phyloP scores from a whole-genome alignment of 1,140 invertebrate genomes.

The Parapsyche elsis region DNA sequence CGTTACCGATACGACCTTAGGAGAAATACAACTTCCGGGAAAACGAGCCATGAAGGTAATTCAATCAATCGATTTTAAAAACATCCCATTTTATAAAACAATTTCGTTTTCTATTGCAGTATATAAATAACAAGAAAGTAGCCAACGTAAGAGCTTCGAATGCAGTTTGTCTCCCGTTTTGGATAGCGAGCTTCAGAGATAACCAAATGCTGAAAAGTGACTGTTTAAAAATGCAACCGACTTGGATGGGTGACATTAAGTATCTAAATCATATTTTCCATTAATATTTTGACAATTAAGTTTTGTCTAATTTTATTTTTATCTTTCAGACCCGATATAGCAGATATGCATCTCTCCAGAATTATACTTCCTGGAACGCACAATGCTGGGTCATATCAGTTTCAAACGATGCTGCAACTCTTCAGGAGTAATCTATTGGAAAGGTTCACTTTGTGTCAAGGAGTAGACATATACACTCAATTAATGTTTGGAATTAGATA shows the following conservation, averaged over 20 bases:
- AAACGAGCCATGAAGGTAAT: conserved; percentile 42
- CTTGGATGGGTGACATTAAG: conserved; percentile 77
- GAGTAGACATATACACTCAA: conserved; percentile 82
- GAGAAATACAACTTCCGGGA: conserved; percentile 31
- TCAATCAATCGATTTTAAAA: conserved; percentile 16
- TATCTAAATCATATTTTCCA: conserved; percentile 53
- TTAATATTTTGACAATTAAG: neutral
- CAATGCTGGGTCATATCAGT: conserved; percentile 65
- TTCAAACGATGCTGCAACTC: conserved; percentile 58
- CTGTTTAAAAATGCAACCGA: conserved; percentile 73
- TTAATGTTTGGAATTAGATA: conserved; percentile 84
- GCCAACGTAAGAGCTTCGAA: neutral
- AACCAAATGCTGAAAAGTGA: conserved; percentile 65
- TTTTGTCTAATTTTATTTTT: conserved; percentile 38
- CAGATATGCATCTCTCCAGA: conserved; percentile 61
- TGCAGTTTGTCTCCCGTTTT: conserved; percentile 64
- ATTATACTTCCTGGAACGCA: conserved; percentile 62
- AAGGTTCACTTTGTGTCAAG: conserved; percentile 71
- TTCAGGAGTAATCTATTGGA: conserved; percentile 59
- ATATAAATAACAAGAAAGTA: neutral
- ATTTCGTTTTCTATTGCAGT: neutral
- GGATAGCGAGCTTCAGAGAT: conserved; percentile 69
- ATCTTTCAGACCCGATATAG: conserved; percentile 59
- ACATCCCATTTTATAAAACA: conserved; percentile 5
- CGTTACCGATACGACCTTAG: conserved; percentile 43